These are phyloP conservation scores for Leucoraja ocellata DNA, from an alignment of 2,797 vertebrate genomes.

Conservation along the genomic window DNA sequence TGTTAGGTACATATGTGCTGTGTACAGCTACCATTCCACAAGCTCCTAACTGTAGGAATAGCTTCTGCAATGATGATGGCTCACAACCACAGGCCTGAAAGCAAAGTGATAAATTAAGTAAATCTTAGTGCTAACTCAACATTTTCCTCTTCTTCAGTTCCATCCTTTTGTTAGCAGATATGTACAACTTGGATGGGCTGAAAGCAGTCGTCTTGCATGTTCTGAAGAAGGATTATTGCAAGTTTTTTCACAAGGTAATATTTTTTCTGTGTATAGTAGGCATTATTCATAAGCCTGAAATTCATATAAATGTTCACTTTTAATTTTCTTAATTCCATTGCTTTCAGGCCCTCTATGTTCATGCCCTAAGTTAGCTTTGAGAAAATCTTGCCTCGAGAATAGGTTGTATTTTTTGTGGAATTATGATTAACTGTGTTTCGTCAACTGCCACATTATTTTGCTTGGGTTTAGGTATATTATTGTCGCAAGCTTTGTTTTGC, in stretches of 20 bases:
- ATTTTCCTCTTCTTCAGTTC: slow-evolving; percentile 60
- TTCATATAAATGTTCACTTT: neutral
- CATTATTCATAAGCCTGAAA: neutral
- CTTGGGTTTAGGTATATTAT: too few relatives aligned
- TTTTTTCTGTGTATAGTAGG: neutral
- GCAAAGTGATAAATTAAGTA: slow-evolving; percentile 34
- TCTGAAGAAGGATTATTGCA: slow-evolving; percentile 84
- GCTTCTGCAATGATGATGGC: neutral
- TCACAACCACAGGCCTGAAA: neutral
- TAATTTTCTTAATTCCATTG: neutral
- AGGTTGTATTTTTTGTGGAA: neutral
- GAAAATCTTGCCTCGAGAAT: neutral
- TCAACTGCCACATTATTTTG: too few relatives aligned
- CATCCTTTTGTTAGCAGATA: slow-evolving; percentile 79
- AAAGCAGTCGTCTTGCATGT: slow-evolving; percentile 81
- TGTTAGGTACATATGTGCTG: neutral
- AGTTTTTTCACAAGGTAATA: slow-evolving; percentile 79
- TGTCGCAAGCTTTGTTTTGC: too few relatives aligned
- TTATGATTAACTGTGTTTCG: neutral
- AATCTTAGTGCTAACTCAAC: neutral
- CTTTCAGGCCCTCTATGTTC: neutral
- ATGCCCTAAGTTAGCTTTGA: neutral
- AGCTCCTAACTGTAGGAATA: neutral
- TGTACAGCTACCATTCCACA: neutral
- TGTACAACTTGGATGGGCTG: slow-evolving; percentile 84